These are phyloP conservation scores for Maconellicoccus hirsutus DNA, from an alignment of 1,140 invertebrate genomes.

Conservation along the genomic window DNA sequence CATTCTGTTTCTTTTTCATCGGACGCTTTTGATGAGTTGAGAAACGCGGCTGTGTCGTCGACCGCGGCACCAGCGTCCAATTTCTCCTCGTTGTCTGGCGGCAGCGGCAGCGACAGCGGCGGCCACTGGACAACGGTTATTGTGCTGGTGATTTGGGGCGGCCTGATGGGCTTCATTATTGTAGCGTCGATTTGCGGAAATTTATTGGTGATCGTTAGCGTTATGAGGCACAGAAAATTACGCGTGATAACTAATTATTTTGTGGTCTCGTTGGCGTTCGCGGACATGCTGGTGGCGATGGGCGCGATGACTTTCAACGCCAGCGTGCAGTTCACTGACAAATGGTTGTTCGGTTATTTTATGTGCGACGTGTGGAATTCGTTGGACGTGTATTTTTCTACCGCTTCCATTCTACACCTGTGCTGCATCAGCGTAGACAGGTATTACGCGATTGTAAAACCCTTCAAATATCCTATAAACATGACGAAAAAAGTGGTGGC, in stretches of 20 bases:
- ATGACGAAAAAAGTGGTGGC: slow-evolving; percentile 79
- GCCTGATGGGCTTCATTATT: slow-evolving; percentile 50
- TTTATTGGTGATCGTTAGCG: slow-evolving; percentile 63
- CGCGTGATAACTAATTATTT: slow-evolving; percentile 90
- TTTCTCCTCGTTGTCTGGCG: no score
- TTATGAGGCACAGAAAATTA: slow-evolving; percentile 67
- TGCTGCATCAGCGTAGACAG: slow-evolving; percentile 88
- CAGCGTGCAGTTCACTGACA: slow-evolving; percentile 56
- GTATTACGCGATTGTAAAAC: slow-evolving; percentile 79
- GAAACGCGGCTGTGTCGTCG: not conserved
- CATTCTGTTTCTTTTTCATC: not conserved
- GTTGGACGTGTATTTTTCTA: slow-evolving; percentile 89
- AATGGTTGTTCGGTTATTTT: slow-evolving; percentile 73
- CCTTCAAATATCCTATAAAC: slow-evolving; percentile 74
- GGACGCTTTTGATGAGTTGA: not conserved
- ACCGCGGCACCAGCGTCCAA: not conserved
- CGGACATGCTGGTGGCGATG: slow-evolving; percentile 81
- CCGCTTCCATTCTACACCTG: slow-evolving; percentile 84
- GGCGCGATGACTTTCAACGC: slow-evolving; percentile 93
- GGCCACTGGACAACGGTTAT: slow-evolving; percentile 27
- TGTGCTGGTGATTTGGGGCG: slow-evolving; percentile 50
- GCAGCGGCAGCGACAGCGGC: not conserved
- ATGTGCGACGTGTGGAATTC: slow-evolving; percentile 94
- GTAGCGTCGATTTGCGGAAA: slow-evolving; percentile 66
- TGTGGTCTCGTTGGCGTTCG: slow-evolving; percentile 80